phyloP scores from a whole-genome alignment of 2,797 vertebrate genomes.

The Megaceryle alcyon region DNA sequence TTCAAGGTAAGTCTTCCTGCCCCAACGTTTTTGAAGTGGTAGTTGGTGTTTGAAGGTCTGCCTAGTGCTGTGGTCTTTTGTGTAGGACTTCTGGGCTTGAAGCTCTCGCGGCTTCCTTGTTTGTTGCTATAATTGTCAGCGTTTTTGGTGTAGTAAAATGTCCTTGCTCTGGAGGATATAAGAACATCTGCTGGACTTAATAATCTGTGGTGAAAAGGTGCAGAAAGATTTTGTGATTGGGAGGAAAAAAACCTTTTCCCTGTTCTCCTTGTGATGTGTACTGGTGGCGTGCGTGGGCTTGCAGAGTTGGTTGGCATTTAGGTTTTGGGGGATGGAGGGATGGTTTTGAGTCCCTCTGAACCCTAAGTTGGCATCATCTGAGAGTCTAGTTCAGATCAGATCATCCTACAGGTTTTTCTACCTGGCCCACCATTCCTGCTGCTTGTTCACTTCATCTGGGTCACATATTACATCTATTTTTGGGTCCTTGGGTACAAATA shows the following conservation, averaged over 20 bases:
- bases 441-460: not conserved
- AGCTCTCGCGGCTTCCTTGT: rapidly evolving
- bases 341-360: not conserved
- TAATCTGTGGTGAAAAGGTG: not conserved
- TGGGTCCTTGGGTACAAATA: not conserved
- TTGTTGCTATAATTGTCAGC: not conserved
- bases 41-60: not conserved
- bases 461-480: rapidly evolving
- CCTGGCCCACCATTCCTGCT: not conserved
- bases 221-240: not conserved
- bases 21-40: rapidly evolving
- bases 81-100: not conserved
- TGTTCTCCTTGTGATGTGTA: not conserved
- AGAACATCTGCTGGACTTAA: not conserved
- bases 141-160: not conserved
- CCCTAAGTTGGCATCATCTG: not conserved
- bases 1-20: conserved; percentile 88
- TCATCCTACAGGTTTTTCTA: not conserved
- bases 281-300: not conserved
- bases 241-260: not conserved
- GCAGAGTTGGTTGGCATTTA: not conserved
- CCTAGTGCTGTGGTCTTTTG: not conserved
- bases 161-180: not conserved
- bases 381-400: not conserved
- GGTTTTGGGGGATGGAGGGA: not conserved